A percentile compares a stretch with the other conserved stretches of the same genome.
These are phyloP conservation scores for Andrena trimmerana DNA, from an alignment of 2,888 invertebrate genomes.

Conservation along the genomic window DNA sequence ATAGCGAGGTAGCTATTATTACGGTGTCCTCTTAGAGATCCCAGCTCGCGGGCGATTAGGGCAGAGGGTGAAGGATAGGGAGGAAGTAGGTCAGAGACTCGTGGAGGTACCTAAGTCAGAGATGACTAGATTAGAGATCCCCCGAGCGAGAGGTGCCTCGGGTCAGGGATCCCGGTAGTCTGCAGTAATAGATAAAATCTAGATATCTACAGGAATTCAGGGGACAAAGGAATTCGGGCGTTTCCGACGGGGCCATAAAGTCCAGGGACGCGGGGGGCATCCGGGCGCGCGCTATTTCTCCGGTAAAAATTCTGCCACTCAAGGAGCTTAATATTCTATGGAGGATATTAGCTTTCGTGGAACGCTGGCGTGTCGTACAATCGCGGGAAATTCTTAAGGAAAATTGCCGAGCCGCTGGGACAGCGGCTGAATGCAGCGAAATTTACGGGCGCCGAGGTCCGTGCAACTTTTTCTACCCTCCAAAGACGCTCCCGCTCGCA, in stretches of 20 bases:
- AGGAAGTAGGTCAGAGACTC: too few species aligned
- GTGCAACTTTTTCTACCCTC: conserved; percentile 32
- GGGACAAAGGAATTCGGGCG: too few species aligned
- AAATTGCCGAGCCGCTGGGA: conserved; percentile 31
- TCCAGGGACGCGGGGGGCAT: neutral
- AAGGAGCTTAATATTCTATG: conserved; percentile 33
- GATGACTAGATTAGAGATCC: too few species aligned
- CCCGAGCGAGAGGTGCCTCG: too few species aligned
- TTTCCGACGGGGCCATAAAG: neutral
- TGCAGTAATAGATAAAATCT: too few species aligned
- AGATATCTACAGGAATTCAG: neutral
- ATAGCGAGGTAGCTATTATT: too few species aligned
- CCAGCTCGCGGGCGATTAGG: too few species aligned
- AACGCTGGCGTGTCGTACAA: conserved; percentile 15
- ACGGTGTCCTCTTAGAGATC: too few species aligned
- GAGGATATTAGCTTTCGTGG: conserved; percentile 40
- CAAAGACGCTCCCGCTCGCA: conserved; percentile 6
- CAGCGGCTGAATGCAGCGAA: conserved; percentile 32
- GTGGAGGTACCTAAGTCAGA: too few species aligned
- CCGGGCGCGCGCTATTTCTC: neutral
- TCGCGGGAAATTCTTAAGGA: conserved; percentile 21
- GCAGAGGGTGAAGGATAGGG: too few species aligned
- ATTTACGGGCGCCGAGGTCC: conserved; percentile 39
- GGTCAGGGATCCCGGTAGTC: too few species aligned
- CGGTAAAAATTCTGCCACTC: neutral